Conservation (phyloP, 2,797 vertebrate species). For the Acropternis orthonyx region DNA sequence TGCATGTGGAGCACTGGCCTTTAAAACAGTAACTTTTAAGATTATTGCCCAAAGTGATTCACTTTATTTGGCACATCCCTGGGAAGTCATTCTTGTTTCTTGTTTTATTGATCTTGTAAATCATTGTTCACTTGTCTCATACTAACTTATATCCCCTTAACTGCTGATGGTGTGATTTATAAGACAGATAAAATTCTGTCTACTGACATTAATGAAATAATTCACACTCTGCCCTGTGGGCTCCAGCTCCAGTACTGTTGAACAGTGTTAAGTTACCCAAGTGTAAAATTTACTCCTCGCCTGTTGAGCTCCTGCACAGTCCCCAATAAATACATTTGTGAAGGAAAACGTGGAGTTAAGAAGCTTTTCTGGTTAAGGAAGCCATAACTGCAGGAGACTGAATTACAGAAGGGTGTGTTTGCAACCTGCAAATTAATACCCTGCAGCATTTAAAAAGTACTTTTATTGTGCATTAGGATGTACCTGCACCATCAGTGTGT, state of each 20-base stretch:
- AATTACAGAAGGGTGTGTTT: background rate
- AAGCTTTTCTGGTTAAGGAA: background rate
- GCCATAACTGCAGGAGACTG: background rate
- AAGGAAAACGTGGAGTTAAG: background rate
- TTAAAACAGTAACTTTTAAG: background rate
- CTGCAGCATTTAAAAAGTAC: background rate
- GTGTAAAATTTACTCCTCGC: background rate
- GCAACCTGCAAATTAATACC: background rate
- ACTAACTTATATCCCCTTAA: background rate
- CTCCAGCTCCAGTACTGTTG: background rate
- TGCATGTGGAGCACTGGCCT: background rate
- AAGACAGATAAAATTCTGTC: background rate
- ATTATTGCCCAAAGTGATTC: background rate
- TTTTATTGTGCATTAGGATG: background rate
- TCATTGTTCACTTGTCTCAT: background rate
- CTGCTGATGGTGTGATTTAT: background rate
- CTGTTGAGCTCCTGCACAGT: background rate
- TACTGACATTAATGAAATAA: background rate
- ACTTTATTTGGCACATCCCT: background rate
- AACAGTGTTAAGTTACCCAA: background rate
- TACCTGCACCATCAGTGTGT: background rate
- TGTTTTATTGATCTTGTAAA: background rate
- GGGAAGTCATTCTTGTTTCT: background rate
- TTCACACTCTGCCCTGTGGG: background rate
- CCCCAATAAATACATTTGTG: background rate